Evolutionary conservation across 2,113 vertebrate species (phyloP), one percentile per base, ranked within the genome.

Genomic region (Junco hyemalis): DNA sequence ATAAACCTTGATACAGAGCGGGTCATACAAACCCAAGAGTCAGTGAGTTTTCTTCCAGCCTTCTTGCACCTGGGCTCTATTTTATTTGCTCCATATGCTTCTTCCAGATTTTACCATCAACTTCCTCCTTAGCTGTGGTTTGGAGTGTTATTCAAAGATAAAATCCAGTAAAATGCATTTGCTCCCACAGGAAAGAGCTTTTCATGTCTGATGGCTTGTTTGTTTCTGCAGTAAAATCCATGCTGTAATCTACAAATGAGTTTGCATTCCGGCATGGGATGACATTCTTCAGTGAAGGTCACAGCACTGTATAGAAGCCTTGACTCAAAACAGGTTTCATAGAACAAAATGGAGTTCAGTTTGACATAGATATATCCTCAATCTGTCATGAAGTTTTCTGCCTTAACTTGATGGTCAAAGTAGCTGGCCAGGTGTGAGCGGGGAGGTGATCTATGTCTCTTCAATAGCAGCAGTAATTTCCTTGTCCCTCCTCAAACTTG

Each of bases 391-490:
- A 36, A 70, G 42, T 36, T 86, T 88, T 90, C 68, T 96, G 51
- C 79, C 85, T 86, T 92, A 83, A 78, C 88, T 88, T 57, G 68
- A 73, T 90, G 90, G 90, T 70, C 74, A 94, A 90, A 94, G 81
- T 66, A 90, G 71, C 82, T 86, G 51, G 68, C 90, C 92, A 96
- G 93, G 94, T 96, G 71, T 92, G 81, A 82, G 85, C 6, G 35
- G 56, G 44, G 85, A 83, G 78, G 64, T 92, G 81, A 95, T 95
- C 70, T 95, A 82, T 89, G 79, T 86, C 95, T 92, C 90, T 92
- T 94, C 93, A 81, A 90, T 66, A 93, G 82, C 51, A 86, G 64
- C 36, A 92, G 71, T 90, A 96, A 96, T 95, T 96, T 97, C 76
- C 93, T 88, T 90, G 92, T 94, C 44, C 85, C 81, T 92, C 57